Evolutionary conservation across 1,140 invertebrate species (phyloP).

Genomic region (Aphelinus certus): DNA sequence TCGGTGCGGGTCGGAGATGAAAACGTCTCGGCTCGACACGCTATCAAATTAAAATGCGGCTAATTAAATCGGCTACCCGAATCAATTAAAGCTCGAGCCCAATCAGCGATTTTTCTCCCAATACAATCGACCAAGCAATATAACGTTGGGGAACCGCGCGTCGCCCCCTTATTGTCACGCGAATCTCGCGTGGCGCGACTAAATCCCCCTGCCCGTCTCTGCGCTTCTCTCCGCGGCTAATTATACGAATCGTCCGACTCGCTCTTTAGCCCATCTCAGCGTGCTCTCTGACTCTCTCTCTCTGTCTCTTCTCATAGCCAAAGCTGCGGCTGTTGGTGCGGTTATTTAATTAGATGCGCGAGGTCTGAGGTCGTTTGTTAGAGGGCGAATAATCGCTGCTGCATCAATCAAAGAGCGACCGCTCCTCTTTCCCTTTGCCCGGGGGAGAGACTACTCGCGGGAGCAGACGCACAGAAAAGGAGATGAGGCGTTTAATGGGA

Average conservation of each 20-base stretch:
- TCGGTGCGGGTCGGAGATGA: constrained; percentile 2
- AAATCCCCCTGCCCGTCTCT: not conserved
- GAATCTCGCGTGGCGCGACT: not conserved
- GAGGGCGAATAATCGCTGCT: constrained; percentile 34
- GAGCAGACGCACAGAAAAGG: no score
- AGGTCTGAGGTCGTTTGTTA: constrained; percentile 36
- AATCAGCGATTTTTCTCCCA: no score
- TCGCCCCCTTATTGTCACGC: constrained; percentile 26
- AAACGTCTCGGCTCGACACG: constrained; percentile 4
- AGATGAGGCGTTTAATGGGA: no score
- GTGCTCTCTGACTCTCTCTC: constrained; percentile 6
- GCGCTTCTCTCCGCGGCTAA: constrained; percentile 24
- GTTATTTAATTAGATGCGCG: constrained; percentile 42
- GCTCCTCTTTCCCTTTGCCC: not conserved
- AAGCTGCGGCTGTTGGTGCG: constrained; percentile 11
- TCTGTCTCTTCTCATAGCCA: not conserved
- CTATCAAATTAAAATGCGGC: constrained; percentile 21
- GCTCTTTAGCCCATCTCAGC: not conserved
- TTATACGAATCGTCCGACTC: constrained; percentile 30
- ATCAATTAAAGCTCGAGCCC: no score
- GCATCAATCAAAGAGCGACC: constrained; percentile 34
- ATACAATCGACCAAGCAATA: no score
- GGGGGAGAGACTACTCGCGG: no score
- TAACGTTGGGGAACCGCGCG: no score
- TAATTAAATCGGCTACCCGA: constrained; percentile 7